Percentiles rank a stretch among this genome's conserved stretches.
These are phyloP conservation scores for Aphelinus certus DNA, from an alignment of 1,140 invertebrate species.

Conservation along the genomic window DNA sequence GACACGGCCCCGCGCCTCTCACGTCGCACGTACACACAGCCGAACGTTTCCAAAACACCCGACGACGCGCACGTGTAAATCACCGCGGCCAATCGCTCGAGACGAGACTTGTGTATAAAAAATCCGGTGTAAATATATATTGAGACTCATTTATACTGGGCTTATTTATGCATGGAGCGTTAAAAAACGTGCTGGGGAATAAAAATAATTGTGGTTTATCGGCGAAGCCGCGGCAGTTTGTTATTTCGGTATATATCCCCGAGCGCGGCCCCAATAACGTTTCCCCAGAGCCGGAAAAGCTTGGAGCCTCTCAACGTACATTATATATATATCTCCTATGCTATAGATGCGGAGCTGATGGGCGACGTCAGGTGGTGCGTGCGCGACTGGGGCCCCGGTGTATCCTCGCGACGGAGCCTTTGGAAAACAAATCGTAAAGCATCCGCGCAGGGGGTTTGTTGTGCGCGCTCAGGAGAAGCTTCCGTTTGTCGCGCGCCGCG, in stretches of 20 bases:
- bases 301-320: background rate
- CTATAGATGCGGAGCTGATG: slow-evolving; percentile 37
- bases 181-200: slow-evolving; percentile 7
- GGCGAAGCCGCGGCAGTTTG: slow-evolving; percentile 19
- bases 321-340: slow-evolving; percentile 3
- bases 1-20: background rate
- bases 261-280: background rate
- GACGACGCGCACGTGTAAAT: background rate
- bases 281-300: slow-evolving; percentile 22
- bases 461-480: slow-evolving; percentile 48
- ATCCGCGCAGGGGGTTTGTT: slow-evolving; percentile 46
- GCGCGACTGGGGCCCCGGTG: background rate
- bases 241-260: slow-evolving; percentile 35
- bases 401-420: background rate
- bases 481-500: slow-evolving; percentile 37
- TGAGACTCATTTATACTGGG: no score
- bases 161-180: no score
- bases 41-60: background rate
- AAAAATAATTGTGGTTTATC: slow-evolving; percentile 36
- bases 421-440: slow-evolving; percentile 58
- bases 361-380: slow-evolving; percentile 49
- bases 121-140: no score
- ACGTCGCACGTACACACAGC: no score
- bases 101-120: no score
- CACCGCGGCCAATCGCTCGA: no score